These are phyloP conservation scores for Sycophila texana DNA, from an alignment of 2,888 invertebrate species.

Conservation along the genomic window DNA sequence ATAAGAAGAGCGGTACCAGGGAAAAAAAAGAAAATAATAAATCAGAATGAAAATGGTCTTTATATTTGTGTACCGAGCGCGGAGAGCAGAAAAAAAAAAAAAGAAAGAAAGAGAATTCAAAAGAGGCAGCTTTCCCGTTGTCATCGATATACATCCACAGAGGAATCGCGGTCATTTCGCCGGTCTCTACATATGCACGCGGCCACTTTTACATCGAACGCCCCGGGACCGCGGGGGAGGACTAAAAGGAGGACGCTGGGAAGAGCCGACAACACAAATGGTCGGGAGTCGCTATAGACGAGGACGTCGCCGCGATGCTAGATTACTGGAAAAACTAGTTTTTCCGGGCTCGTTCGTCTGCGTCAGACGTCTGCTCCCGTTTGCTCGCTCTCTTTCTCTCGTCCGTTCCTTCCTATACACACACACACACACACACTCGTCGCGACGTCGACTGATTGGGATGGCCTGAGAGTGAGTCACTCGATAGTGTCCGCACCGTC, in stretches of 20 bases:
- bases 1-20: too few relatives aligned
- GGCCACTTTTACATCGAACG: too few relatives aligned
- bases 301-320: neutral
- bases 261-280: neutral
- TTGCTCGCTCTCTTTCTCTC: neutral
- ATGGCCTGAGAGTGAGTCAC: conserved; percentile 24
- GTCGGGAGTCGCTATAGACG: neutral
- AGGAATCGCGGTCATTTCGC: too few relatives aligned
- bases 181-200: too few relatives aligned
- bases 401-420: neutral
- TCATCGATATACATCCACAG: too few relatives aligned
- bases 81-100: too few relatives aligned
- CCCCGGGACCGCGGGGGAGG: neutral
- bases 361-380: neutral
- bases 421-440: neutral
- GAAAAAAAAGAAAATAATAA: too few relatives aligned
- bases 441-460: conserved; percentile 17
- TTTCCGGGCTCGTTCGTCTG: conserved; percentile 31
- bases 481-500: neutral
- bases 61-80: too few relatives aligned
- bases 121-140: too few relatives aligned
- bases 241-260: neutral
- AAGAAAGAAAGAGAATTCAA: too few relatives aligned
- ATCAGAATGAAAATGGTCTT: neutral
- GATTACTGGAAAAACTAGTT: conserved; percentile 34